Percentiles rank a stretch among this genome's conserved stretches.
phyloP scores from a whole-genome alignment of 2,797 vertebrate genomes.

The Liparis tanakae region DNA sequence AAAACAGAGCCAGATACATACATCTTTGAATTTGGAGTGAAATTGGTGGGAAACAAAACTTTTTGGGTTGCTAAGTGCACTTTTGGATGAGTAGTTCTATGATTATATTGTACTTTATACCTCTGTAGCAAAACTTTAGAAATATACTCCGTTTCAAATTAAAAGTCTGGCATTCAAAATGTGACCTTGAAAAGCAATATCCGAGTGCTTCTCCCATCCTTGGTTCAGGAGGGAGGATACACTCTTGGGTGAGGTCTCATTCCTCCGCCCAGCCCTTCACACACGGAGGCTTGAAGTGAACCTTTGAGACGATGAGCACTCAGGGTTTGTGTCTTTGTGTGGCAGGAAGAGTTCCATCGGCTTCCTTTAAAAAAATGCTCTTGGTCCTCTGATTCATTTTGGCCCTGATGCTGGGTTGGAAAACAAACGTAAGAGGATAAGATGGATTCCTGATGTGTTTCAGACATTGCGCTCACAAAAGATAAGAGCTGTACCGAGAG shows the following conservation, averaged over 20 bases:
- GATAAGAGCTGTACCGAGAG: neutral
- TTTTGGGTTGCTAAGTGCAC: neutral
- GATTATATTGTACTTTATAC: neutral
- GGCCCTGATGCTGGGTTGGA: neutral
- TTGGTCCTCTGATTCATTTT: neutral
- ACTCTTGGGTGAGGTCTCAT: neutral
- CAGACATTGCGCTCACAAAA: neutral
- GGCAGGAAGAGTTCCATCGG: neutral
- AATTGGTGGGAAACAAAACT: neutral
- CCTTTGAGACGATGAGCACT: neutral
- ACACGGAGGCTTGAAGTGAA: slow-evolving; percentile 3
- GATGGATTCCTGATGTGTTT: neutral
- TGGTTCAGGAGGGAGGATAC: neutral
- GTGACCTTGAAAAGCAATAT: neutral
- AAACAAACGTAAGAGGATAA: neutral
- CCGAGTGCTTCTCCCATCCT: neutral
- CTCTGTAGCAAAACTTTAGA: neutral
- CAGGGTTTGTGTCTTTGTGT: neutral
- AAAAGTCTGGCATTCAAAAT: neutral
- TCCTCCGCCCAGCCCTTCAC: slow-evolving; percentile 1
- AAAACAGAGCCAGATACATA: neutral
- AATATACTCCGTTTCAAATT: neutral
- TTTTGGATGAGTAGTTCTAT: neutral
- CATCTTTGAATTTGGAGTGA: neutral
- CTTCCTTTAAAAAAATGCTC: neutral